phyloP scores from a whole-genome alignment of 1,140 invertebrate species.

The Orius insidiosus region DNA sequence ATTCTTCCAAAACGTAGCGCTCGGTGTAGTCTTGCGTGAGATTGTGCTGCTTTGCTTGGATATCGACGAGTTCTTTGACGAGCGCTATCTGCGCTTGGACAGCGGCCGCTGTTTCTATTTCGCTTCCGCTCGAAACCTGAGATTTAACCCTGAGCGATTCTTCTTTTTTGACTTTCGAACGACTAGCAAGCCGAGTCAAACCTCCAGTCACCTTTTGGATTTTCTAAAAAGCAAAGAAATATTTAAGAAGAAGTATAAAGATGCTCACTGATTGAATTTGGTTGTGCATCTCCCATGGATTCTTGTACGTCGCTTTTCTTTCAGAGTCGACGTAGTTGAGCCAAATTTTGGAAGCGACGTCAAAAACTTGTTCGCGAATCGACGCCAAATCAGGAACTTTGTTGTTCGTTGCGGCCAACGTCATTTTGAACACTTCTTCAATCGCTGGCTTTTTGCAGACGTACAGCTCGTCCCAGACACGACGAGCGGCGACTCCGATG shows the following conservation, averaged over 20 bases:
- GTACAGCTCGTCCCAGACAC: conserved; percentile 95
- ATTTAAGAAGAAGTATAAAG: neutral
- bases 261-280: conserved; percentile 77
- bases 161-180: conserved; percentile 64
- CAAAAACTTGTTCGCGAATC: conserved; percentile 68
- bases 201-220: conserved; percentile 92
- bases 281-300: conserved; percentile 81
- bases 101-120: conserved; percentile 29
- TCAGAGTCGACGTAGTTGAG: conserved; percentile 77
- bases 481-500: conserved; percentile 71
- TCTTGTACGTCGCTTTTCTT: conserved; percentile 62
- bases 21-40: conserved; percentile 69
- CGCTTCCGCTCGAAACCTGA: conserved; percentile 29
- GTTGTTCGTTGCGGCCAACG: conserved; percentile 50
- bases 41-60: conserved; percentile 47
- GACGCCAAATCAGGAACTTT: conserved; percentile 61
- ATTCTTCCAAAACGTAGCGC: conserved; percentile 67
- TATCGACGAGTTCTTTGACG: conserved; percentile 52
- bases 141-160: conserved; percentile 31
- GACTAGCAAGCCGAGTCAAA: conserved; percentile 65
- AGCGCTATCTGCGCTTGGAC: conserved; percentile 35
- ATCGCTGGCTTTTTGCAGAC: conserved; percentile 90
- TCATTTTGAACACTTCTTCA: conserved; percentile 75
- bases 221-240: conserved; percentile 33
- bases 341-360: conserved; percentile 76